These are phyloP conservation scores for Heliocidaris erythrogramma DNA, from an alignment of 35 echinoderm and acorn worm genomes.

Conservation along the genomic window DNA sequence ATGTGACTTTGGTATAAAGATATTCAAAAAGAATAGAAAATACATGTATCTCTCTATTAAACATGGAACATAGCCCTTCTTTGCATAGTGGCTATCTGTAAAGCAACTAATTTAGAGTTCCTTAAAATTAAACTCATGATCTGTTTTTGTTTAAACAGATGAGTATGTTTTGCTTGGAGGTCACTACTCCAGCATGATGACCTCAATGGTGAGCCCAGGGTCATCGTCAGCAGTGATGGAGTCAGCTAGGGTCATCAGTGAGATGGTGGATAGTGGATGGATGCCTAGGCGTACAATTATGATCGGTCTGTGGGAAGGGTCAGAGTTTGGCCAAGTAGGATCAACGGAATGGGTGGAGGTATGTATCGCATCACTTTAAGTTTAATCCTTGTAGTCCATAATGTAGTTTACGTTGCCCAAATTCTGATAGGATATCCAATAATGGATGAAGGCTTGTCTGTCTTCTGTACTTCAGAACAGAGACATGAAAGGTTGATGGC, in stretches of 20 bases:
- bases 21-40: too few species aligned
- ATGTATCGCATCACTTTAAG: background rate
- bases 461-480: too few species aligned
- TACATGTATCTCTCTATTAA: too few species aligned
- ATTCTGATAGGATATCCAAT: too few species aligned
- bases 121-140: background rate
- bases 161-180: slow-evolving; percentile 69
- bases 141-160: slow-evolving; percentile 26
- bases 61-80: too few species aligned
- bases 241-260: slow-evolving; percentile 45
- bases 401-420: background rate
- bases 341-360: slow-evolving; percentile 73
- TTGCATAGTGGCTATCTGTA: too few species aligned
- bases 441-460: too few species aligned
- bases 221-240: slow-evolving; percentile 66
- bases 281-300: slow-evolving; percentile 58
- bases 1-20: too few species aligned
- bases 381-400: background rate
- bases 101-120: too few species aligned
- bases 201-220: slow-evolving; percentile 42
- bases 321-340: slow-evolving; percentile 50
- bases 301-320: slow-evolving; percentile 59
- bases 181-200: slow-evolving; percentile 67
- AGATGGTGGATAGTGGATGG: slow-evolving; percentile 54
- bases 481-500: too few species aligned